Evolutionary conservation across 2,888 invertebrate genomes (phyloP), one percentile per base, ranked within the genome.

Genomic region (Pycnomerus fuliginosus): DNA sequence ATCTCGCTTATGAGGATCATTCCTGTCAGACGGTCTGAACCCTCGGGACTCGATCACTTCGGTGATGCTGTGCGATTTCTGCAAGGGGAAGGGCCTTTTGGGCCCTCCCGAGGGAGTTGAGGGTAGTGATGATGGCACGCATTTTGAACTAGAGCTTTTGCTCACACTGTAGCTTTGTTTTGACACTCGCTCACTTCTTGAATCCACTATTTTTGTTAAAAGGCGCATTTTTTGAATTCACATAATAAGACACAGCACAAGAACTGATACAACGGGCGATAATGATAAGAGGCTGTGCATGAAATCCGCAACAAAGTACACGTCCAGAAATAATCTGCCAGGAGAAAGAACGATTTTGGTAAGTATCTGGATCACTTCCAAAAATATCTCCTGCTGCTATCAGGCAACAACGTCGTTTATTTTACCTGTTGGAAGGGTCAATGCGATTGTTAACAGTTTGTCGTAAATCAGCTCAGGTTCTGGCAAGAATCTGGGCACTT

Each of bases 21-120:
- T 84, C 71, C 83, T 80, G 72, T 92, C 91, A 1, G 90, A 90
- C 1, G 91, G 91, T 63, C 88, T 89, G 73, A 88, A 89, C 20
- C 91, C 89, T 16, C 90, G 78, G 35, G 80, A 82, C 64, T 87
- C 80, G 48, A 88, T 76, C 10, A 81, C 76, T 65, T 82, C 82
- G 56, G 67, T 57, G 13, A 57, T 62, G 44, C 70, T 72, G 24
- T 60, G 58, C 4, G 70, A 70, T 52, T 62, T 69, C 48, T 62
- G 60, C 12, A 71, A 47, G 3, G 53, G 58, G 42, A 55, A 63
- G 2, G 50, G 27, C 22, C 48, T 34, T 8, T 44, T 10, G 1
- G 60, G 53, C 60, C 63, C 60, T 8, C 24, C 37, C 1, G 46
- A 55, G 5, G 65, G 65, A 2, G 62, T 61, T 1, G 59, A 22